These are phyloP conservation scores for Bubo bubo DNA, from an alignment of 2,113 vertebrate genomes.

Conservation along the genomic window DNA sequence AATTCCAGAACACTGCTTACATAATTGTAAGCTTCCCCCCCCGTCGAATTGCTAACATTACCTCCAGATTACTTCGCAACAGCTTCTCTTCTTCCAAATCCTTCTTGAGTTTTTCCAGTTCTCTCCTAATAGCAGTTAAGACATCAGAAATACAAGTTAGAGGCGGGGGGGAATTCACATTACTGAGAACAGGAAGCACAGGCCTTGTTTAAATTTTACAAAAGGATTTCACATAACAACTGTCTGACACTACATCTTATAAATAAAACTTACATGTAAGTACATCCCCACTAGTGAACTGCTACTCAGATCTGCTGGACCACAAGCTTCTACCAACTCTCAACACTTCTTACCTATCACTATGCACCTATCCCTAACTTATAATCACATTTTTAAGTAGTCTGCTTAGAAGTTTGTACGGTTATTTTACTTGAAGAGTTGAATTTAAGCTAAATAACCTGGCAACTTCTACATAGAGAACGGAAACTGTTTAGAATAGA, in stretches of 20 bases:
- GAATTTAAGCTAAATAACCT: background rate
- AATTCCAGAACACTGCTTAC: background rate
- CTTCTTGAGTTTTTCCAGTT: conserved; percentile 86
- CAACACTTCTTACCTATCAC: background rate
- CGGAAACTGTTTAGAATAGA: background rate
- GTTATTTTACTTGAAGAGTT: background rate
- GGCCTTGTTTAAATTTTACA: background rate
- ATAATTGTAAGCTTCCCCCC: background rate
- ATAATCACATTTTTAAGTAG: background rate
- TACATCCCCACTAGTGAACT: background rate
- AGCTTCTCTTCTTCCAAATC: conserved; percentile 90
- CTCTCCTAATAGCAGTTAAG: conserved; percentile 80
- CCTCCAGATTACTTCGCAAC: conserved; percentile 87
- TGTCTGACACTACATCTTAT: background rate
- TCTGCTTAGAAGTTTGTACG: background rate
- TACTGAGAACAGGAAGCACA: background rate
- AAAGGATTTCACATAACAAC: background rate
- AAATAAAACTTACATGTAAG: background rate
- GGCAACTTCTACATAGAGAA: background rate
- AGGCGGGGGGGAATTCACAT: background rate
- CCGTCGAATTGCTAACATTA: conserved; percentile 43
- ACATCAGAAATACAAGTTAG: background rate
- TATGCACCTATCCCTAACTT: background rate
- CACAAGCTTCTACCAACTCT: background rate
- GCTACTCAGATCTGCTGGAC: background rate